phyloP scores from a whole-genome alignment of 2,888 invertebrate species.

The Glyphotaelius pellucidus region DNA sequence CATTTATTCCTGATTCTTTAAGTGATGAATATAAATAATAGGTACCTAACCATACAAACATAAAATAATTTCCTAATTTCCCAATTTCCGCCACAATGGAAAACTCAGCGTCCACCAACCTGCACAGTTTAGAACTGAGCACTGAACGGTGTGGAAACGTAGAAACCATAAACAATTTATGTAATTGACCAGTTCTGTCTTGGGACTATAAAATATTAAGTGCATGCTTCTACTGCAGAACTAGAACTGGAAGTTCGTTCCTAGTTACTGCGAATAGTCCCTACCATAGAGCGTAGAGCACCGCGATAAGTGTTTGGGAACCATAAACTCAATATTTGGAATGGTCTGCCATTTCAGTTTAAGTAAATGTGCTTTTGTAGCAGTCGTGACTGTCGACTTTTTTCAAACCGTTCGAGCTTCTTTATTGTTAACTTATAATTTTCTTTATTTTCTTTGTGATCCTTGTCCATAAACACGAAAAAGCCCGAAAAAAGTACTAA shows the following conservation, averaged over 20 bases:
- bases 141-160: not conserved
- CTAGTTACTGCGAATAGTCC: not conserved
- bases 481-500: not conserved
- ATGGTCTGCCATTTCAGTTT: not conserved
- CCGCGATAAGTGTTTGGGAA: not conserved
- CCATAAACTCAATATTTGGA: not conserved
- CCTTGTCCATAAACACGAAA: not conserved
- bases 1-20: no score
- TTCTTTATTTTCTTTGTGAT: not conserved
- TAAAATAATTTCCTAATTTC: no score
- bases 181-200: not conserved
- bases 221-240: not conserved
- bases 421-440: not conserved
- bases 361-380: constrained; percentile 2
- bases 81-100: not conserved
- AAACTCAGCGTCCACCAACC: not conserved
- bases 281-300: not conserved
- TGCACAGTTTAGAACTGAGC: not conserved
- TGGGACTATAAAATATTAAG: constrained; percentile 24
- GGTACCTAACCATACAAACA: not conserved
- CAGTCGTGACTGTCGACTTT: not conserved
- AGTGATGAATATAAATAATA: no score
- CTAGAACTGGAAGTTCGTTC: not conserved
- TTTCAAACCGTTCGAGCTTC: not conserved
- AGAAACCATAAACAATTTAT: not conserved